phyloP scores from a whole-genome alignment of 1,140 invertebrate species.

The Bombus cullumanus region DNA sequence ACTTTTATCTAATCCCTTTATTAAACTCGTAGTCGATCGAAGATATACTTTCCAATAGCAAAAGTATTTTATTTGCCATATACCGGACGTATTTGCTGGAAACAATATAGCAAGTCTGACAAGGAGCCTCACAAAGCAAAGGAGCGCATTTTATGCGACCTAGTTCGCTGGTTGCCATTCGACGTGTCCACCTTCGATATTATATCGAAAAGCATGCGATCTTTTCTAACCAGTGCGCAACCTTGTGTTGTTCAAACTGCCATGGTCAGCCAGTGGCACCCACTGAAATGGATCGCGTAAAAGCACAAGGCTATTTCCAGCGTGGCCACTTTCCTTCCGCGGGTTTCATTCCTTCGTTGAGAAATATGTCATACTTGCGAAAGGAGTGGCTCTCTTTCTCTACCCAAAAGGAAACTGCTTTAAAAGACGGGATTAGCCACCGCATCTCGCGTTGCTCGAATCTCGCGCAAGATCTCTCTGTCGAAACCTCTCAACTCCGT shows the following conservation, averaged over 20 bases:
- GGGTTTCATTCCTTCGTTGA: constrained; percentile 7
- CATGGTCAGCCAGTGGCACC: background rate
- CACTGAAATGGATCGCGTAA: constrained; percentile 13
- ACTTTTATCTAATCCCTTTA: background rate
- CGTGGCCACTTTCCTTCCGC: constrained; percentile 30
- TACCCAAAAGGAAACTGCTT: background rate
- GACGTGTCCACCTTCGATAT: constrained; percentile 27
- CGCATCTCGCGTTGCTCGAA: background rate
- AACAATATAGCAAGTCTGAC: background rate
- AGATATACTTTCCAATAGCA: background rate
- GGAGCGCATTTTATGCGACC: constrained; percentile 23
- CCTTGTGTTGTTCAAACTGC: constrained; percentile 16
- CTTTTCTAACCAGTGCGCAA: background rate
- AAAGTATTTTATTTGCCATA: background rate
- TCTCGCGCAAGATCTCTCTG: background rate
- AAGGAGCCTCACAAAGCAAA: background rate
- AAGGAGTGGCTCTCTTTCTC: constrained; percentile 9
- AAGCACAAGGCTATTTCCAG: constrained; percentile 38
- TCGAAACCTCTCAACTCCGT: background rate
- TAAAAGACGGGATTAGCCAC: constrained; percentile 24
- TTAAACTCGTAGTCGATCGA: background rate
- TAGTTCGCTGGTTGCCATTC: constrained; percentile 21
- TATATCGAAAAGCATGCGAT: constrained; percentile 30
- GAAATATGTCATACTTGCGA: constrained; percentile 45
- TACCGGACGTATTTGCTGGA: background rate